Evolutionary conservation across 2,797 vertebrate genomes (phyloP).

Genomic region (Pseudochirops cupreus): DNA sequence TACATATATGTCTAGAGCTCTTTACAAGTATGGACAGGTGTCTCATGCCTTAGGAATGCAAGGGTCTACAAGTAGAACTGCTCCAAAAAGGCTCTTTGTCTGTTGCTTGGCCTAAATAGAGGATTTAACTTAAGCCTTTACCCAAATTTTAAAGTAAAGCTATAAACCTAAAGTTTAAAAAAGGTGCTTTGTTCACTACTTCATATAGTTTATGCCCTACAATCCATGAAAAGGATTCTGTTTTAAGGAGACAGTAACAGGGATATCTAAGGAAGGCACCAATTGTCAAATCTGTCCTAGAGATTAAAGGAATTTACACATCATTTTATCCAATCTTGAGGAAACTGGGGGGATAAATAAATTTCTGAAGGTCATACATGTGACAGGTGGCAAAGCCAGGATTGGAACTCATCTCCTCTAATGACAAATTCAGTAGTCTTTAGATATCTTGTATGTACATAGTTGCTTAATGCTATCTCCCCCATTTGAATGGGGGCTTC

Average conservation of each 20-base stretch:
- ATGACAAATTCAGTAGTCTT: neutral
- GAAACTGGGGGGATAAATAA: neutral
- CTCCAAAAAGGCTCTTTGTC: neutral
- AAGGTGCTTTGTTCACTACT: neutral
- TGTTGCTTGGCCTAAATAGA: neutral
- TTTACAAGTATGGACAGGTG: neutral
- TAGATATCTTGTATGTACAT: neutral
- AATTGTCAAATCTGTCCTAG: neutral
- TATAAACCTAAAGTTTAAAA: neutral
- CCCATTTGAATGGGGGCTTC: neutral
- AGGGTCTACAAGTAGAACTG: neutral
- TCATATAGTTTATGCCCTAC: neutral
- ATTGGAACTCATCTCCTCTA: neutral
- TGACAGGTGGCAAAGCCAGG: neutral
- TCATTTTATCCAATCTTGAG: neutral
- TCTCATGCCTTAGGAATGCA: neutral
- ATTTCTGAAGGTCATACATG: neutral
- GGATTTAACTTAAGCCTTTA: neutral
- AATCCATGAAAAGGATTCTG: neutral
- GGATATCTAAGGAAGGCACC: neutral
- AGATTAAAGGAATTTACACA: neutral
- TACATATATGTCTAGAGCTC: neutral
- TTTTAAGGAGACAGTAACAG: neutral
- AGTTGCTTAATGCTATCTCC: neutral
- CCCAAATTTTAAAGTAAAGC: neutral